Evolutionary conservation across 2,113 vertebrate genomes (phyloP).

Genomic region (Andinoacara biseriatus): DNA sequence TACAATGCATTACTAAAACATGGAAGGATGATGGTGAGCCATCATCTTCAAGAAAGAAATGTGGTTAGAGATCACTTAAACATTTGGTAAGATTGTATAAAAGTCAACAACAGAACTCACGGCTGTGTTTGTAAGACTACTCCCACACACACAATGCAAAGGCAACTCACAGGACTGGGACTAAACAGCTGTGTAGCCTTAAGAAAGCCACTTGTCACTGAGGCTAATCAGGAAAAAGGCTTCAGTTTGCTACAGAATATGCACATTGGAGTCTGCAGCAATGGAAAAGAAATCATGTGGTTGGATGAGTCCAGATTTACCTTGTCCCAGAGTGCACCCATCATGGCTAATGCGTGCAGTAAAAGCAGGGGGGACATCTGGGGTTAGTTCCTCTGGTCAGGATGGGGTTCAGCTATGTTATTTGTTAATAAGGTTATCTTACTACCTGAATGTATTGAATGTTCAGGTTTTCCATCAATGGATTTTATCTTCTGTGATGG

Average conservation of each 20-base stretch:
- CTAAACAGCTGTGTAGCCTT: neutral
- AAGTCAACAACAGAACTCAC: too few species aligned
- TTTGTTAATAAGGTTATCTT: too few species aligned
- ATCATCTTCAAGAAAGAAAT: neutral
- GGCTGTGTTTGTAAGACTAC: neutral
- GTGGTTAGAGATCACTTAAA: too few species aligned
- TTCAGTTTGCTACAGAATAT: too few species aligned
- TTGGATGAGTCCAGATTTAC: neutral
- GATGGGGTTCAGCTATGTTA: neutral
- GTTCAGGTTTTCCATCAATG: neutral
- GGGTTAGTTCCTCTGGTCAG: neutral
- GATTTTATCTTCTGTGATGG: neutral
- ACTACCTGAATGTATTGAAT: neutral
- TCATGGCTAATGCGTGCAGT: neutral
- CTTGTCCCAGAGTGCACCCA: neutral
- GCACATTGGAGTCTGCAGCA: too few species aligned
- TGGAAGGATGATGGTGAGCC: neutral
- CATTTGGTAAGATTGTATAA: neutral
- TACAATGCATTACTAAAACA: neutral
- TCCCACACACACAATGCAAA: accelerated
- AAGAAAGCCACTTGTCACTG: neutral
- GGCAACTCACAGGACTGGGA: too few species aligned
- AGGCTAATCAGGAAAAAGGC: too few species aligned
- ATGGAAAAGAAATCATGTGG: too few species aligned
- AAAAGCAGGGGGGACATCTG: neutral